Percentiles rank a stretch among this genome's conserved stretches.
Evolutionary conservation across 2,113 vertebrate species (phyloP).

Genomic region (Pteronura brasiliensis): DNA sequence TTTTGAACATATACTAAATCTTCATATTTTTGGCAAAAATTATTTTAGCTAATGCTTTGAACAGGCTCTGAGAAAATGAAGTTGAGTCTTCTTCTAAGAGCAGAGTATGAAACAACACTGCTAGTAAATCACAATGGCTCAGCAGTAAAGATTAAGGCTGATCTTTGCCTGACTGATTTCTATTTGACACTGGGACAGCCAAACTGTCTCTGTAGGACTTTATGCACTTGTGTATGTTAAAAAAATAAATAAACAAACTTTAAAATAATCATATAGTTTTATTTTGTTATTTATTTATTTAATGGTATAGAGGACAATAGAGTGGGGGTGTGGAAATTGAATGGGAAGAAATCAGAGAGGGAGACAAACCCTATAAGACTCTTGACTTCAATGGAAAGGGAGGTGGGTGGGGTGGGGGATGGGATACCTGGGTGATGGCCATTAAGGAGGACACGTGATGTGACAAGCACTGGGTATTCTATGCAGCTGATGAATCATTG

Average conservation of each 20-base stretch:
- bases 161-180: not conserved
- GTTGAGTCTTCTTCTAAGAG: not conserved
- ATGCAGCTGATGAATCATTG: not conserved
- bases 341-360: no score
- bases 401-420: no score
- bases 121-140: not conserved
- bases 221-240: not conserved
- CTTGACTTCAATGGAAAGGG: not conserved
- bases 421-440: not conserved
- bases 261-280: not conserved
- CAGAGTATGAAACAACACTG: fast-evolving
- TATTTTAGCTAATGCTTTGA: not conserved
- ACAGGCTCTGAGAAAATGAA: not conserved
- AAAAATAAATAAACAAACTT: not conserved
- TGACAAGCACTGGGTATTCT: not conserved
- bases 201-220: not conserved
- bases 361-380: not conserved
- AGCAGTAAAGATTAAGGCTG: not conserved
- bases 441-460: not conserved
- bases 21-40: not conserved
- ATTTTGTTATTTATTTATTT: no score
- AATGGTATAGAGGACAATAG: no score
- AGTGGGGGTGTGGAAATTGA: no score
- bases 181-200: not conserved
- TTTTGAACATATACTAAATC: not conserved